These are phyloP conservation scores for Gallinago undulata DNA, from an alignment of 2,113 vertebrate genomes.

Conservation along the genomic window DNA sequence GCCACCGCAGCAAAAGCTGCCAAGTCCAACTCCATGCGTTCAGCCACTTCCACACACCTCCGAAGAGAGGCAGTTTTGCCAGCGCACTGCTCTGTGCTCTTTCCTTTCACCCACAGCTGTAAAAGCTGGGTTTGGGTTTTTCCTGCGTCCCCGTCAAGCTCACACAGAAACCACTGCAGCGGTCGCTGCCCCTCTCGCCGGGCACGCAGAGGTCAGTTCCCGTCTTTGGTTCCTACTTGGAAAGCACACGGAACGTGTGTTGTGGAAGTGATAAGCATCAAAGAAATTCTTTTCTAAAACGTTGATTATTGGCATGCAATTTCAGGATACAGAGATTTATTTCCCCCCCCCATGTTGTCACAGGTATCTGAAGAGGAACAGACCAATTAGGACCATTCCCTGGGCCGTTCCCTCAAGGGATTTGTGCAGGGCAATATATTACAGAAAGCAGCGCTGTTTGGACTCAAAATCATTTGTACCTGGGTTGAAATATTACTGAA, in stretches of 20 bases:
- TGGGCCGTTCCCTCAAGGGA: neutral
- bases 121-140: neutral
- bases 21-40: rapidly evolving
- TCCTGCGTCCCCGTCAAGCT: neutral
- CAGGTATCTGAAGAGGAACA: neutral
- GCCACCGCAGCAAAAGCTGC: neutral
- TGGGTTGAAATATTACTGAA: slow-evolving; percentile 5
- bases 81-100: neutral
- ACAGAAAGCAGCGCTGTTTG: neutral
- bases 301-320: neutral
- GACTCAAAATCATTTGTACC: neutral
- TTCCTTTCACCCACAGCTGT: neutral
- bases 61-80: neutral
- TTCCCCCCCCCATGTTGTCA: neutral
- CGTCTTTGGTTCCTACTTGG: neutral
- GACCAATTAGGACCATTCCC: neutral
- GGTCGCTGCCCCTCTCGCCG: rapidly evolving
- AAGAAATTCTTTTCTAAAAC: neutral
- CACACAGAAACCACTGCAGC: neutral
- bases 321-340: neutral
- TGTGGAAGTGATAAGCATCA: neutral
- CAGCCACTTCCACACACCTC: neutral
- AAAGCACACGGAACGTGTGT: neutral
- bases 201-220: neutral
- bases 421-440: neutral